These are phyloP conservation scores for Melanogrammus aeglefinus DNA, from an alignment of 2,797 vertebrate genomes.

Conservation along the genomic window DNA sequence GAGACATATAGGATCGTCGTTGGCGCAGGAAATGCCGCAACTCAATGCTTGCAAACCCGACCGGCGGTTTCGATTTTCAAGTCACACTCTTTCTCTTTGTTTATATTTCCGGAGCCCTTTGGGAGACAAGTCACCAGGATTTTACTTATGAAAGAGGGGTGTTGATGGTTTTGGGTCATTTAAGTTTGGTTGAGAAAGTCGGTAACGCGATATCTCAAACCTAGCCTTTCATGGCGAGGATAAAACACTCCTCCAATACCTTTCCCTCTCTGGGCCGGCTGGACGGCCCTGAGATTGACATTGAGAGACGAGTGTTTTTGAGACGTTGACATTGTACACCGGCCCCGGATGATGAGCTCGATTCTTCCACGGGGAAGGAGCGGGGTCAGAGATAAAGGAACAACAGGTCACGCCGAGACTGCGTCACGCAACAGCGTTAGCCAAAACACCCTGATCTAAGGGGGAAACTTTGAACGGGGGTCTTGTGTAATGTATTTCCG, in stretches of 20 bases:
- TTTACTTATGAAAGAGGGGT: background rate
- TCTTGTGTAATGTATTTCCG: background rate
- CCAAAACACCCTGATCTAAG: background rate
- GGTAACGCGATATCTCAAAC: background rate
- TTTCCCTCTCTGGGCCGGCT: background rate
- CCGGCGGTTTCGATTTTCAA: slow-evolving; percentile 48
- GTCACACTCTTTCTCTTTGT: slow-evolving; percentile 32
- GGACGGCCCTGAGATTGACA: background rate
- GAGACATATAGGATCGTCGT: slow-evolving; percentile 30
- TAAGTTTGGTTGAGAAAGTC: background rate
- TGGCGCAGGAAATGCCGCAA: slow-evolving; percentile 41
- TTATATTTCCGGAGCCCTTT: background rate
- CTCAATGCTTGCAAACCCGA: slow-evolving; percentile 43
- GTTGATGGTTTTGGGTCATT: background rate
- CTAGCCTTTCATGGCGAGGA: background rate
- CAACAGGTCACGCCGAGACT: background rate
- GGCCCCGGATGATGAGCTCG: slow-evolving; percentile 42
- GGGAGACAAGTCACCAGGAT: background rate
- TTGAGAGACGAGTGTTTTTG: slow-evolving; percentile 35
- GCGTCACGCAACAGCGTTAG: background rate
- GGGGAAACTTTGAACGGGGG: background rate
- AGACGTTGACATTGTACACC: slow-evolving; percentile 46
- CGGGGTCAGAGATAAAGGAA: background rate
- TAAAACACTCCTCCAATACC: background rate
- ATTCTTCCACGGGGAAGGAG: background rate